Conservation (phyloP, 2,113 vertebrate species). For the Rhinoptilus africanus region DNA sequence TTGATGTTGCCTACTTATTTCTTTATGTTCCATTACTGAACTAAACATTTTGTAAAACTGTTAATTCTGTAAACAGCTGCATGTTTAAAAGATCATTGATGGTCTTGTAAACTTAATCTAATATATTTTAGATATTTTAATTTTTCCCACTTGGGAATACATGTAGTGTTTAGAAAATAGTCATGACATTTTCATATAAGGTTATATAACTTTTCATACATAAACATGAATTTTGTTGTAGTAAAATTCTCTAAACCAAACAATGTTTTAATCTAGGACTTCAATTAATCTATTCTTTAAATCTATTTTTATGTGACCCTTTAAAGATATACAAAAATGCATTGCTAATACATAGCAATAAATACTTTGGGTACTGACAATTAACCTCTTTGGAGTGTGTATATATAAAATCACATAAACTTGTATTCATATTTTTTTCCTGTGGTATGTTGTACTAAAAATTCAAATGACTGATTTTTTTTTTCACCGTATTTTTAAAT, state of each 20-base stretch:
- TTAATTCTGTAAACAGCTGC: slow-evolving; percentile 88
- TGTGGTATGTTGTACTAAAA: slow-evolving; percentile 85
- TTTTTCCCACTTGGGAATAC: slow-evolving; percentile 82
- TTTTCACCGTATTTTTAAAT: slow-evolving; percentile 69
- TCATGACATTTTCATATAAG: slow-evolving; percentile 83
- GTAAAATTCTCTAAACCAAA: slow-evolving; percentile 83
- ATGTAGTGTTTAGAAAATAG: slow-evolving; percentile 79
- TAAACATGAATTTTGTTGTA: slow-evolving; percentile 81
- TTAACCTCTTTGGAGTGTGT: slow-evolving; percentile 79
- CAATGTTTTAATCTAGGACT: slow-evolving; percentile 79
- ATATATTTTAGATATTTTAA: slow-evolving; percentile 87
- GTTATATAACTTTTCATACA: slow-evolving; percentile 88
- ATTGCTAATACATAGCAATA: slow-evolving; percentile 87
- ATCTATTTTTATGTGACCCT: slow-evolving; percentile 90
- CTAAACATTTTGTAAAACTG: slow-evolving; percentile 81
- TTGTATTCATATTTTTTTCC: slow-evolving; percentile 84
- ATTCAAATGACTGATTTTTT: slow-evolving; percentile 64
- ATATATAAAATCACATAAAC: slow-evolving; percentile 84
- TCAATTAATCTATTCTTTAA: slow-evolving; percentile 86
- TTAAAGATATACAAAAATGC: slow-evolving; percentile 81
- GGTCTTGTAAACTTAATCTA: slow-evolving; percentile 83
- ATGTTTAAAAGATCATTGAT: slow-evolving; percentile 86
- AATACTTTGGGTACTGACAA: slow-evolving; percentile 90
- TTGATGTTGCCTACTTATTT: slow-evolving; percentile 74
- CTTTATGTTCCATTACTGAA: slow-evolving; percentile 77